phyloP scores from a whole-genome alignment of 1,140 invertebrate species.

The Lethocerus indicus region DNA sequence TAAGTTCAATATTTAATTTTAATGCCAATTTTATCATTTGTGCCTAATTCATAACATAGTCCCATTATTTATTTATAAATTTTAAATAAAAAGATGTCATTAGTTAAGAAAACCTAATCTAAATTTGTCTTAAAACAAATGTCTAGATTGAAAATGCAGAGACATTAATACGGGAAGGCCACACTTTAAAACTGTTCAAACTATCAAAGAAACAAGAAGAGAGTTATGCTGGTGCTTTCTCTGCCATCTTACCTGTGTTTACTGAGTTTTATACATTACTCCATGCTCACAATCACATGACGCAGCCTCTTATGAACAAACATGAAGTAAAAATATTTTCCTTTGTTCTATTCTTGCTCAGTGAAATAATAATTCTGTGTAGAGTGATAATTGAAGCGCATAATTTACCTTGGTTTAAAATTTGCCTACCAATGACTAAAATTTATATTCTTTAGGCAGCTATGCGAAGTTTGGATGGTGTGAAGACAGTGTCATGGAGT shows the following conservation, averaged over 20 bases:
- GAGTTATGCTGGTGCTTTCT: not conserved
- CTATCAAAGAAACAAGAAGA: conserved; percentile 4
- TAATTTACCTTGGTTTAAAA: not conserved
- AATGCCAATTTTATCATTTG: not conserved
- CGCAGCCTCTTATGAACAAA: not conserved
- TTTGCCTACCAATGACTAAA: not conserved
- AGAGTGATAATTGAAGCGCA: not conserved
- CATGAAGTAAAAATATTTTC: conserved; percentile 3
- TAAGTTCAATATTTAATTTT: not conserved
- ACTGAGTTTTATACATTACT: conserved; percentile 4
- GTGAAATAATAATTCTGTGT: not conserved
- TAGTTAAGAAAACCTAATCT: not conserved
- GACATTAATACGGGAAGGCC: not conserved
- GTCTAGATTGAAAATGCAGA: conserved; percentile 4
- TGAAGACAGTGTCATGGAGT: not conserved
- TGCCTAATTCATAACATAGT: not conserved
- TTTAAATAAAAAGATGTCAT: no score
- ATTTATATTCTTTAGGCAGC: not conserved
- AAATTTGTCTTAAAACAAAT: not conserved
- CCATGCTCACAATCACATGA: not conserved
- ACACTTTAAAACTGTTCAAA: conserved; percentile 1
- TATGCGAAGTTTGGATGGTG: not conserved
- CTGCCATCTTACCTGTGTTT: not conserved
- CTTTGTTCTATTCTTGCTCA: not conserved
- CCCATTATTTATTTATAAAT: not conserved